phyloP scores from a whole-genome alignment of 1,140 invertebrate species.

The Geopemphigus sp. region DNA sequence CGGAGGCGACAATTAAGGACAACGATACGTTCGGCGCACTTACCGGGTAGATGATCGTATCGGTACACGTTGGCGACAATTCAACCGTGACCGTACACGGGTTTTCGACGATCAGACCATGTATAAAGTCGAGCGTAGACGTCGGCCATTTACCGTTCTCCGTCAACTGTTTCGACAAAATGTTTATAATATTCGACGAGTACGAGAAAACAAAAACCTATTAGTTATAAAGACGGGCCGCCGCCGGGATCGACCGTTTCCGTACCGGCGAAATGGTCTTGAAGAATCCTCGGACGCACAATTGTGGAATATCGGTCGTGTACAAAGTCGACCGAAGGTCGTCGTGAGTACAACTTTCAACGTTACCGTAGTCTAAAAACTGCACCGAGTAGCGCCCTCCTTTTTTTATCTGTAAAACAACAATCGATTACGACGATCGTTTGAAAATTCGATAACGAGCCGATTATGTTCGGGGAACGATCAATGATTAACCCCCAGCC shows the following conservation, averaged over 20 bases:
- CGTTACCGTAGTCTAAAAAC: slow-evolving; percentile 21
- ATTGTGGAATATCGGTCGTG: slow-evolving; percentile 11
- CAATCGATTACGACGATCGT: no score
- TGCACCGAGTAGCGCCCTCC: background rate
- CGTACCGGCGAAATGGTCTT: slow-evolving; percentile 1
- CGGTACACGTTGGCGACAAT: no score
- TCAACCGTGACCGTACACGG: background rate
- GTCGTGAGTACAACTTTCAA: slow-evolving; percentile 12
- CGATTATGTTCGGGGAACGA: no score
- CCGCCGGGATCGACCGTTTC: no score
- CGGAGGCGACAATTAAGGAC: no score
- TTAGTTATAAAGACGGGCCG: no score
- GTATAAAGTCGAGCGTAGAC: background rate
- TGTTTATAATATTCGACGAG: background rate
- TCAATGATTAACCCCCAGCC: no score
- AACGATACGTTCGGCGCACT: background rate
- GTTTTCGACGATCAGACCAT: background rate
- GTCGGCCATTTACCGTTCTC: background rate
- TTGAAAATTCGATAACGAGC: no score
- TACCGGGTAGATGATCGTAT: background rate
- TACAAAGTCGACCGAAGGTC: slow-evolving; percentile 7
- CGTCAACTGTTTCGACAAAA: slow-evolving; percentile 11
- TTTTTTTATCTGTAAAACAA: background rate
- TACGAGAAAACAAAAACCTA: no score
- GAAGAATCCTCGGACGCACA: slow-evolving; percentile 3